phyloP scores from a whole-genome alignment of 2,113 vertebrate species.

The Tangachromis dhanisi region DNA sequence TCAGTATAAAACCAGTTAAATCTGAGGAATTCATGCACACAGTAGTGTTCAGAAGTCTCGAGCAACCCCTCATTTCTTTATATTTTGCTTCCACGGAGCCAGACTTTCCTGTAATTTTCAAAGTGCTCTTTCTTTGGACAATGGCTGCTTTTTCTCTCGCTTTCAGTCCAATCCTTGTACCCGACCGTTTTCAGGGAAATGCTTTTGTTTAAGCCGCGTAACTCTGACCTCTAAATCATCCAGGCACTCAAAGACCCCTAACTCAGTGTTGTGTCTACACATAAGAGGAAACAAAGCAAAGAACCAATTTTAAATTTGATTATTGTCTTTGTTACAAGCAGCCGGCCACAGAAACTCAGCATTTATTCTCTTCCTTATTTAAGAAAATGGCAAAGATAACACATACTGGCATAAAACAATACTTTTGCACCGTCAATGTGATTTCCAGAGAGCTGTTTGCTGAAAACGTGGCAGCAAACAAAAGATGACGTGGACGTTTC shows the following conservation, averaged over 20 bases:
- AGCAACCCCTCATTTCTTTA: not conserved
- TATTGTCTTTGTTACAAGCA: not conserved
- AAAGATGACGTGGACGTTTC: fast-evolving
- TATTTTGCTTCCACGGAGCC: not conserved
- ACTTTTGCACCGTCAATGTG: not conserved
- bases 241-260: not conserved
- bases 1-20: not conserved
- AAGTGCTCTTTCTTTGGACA: not conserved
- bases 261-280: not conserved
- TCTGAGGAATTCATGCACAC: not conserved
- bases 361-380: not conserved
- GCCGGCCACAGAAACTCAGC: fast-evolving
- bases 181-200: not conserved
- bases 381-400: not conserved
- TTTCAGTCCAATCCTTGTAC: not conserved
- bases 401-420: not conserved
- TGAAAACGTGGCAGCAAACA: not conserved
- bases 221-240: not conserved
- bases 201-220: not conserved
- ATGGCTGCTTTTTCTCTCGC: not conserved
- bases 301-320: not conserved
- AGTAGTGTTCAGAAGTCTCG: not conserved
- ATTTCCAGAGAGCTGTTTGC: not conserved
- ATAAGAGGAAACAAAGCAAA: not conserved
- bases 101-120: not conserved